phyloP scores from a whole-genome alignment of 2,797 vertebrate genomes.

The Natrix natrix region DNA sequence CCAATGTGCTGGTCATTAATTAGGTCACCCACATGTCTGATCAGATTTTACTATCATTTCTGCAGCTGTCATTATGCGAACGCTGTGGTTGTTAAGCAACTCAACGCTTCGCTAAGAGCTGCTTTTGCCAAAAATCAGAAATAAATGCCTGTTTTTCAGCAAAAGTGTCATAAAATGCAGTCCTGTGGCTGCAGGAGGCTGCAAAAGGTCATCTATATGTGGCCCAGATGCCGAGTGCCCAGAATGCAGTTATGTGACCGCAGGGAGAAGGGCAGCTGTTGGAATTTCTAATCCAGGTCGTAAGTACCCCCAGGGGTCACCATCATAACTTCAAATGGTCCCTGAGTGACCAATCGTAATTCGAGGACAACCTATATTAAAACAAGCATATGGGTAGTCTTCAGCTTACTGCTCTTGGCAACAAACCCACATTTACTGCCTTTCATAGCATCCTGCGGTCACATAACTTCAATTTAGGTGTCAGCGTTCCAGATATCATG shows the following conservation, averaged over 20 bases:
- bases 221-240: too few species aligned
- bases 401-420: too few species aligned
- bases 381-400: too few species aligned
- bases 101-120: neutral
- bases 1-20: neutral
- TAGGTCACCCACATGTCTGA: neutral
- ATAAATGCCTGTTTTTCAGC: neutral
- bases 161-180: neutral
- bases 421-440: too few species aligned
- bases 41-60: neutral
- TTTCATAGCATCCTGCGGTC: too few species aligned
- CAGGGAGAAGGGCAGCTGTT: neutral
- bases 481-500: too few species aligned
- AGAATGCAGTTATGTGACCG: neutral
- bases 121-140: neutral
- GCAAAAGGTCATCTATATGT: neutral
- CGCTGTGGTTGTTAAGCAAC: neutral
- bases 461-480: too few species aligned
- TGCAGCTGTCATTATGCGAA: neutral
- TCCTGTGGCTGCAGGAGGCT: neutral
- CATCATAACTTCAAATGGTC: too few species aligned
- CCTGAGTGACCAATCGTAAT: too few species aligned
- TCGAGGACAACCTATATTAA: too few species aligned
- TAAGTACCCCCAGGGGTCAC: too few species aligned
- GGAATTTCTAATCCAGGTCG: neutral